Conservation (phyloP, 2,113 vertebrate species). For the Himantopus leucocephalus region DNA sequence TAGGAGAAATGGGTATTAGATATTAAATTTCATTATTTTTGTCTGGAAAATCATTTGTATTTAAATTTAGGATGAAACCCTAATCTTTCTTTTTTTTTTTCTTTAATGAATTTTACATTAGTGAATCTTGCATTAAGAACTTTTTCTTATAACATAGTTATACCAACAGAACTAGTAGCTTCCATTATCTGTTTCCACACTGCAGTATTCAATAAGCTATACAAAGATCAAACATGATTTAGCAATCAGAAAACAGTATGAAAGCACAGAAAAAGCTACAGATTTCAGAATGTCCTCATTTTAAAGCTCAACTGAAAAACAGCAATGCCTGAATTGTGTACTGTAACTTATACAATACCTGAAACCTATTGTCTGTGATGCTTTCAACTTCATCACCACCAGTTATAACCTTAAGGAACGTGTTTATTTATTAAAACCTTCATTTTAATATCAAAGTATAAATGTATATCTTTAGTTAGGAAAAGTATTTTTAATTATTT, state of each 20-base stretch:
- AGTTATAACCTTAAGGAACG: neutral
- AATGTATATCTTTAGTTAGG: neutral
- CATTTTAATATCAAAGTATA: neutral
- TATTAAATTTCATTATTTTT: conserved; percentile 19
- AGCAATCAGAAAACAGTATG: neutral
- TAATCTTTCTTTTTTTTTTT: neutral
- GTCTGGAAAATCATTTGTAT: conserved; percentile 24
- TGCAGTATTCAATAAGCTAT: neutral
- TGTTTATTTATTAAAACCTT: neutral
- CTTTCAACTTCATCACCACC: neutral
- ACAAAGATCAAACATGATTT: neutral
- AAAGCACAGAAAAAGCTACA: neutral
- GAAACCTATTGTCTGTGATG: neutral
- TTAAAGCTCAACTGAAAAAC: neutral
- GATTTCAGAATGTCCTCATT: neutral
- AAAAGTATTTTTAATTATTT: neutral
- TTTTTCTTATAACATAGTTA: neutral
- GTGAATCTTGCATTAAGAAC: neutral
- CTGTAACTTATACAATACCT: neutral
- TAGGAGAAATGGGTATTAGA: neutral
- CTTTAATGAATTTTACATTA: neutral
- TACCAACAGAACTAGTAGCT: neutral
- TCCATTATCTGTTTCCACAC: neutral
- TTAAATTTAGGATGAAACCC: conserved; percentile 21
- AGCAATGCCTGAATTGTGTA: neutral